Evolutionary conservation across 2,888 invertebrate genomes (phyloP).

Genomic region (Hyles lineata): DNA sequence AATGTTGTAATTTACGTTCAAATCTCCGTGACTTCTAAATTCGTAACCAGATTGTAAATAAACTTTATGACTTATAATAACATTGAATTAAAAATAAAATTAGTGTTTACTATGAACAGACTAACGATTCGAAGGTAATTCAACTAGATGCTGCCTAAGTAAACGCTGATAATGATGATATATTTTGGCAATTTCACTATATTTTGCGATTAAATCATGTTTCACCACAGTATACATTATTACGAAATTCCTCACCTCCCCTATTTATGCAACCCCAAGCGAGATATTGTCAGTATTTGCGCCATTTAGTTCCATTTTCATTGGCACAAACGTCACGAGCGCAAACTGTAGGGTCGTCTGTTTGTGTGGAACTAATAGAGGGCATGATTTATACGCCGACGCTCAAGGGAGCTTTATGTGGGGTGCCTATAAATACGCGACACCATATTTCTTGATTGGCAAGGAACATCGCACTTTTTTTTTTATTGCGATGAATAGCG

Average conservation of each 20-base stretch:
- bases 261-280: neutral
- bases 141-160: no score
- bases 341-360: slow-evolving; percentile 17
- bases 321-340: slow-evolving; percentile 14
- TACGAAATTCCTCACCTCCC: neutral
- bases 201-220: neutral
- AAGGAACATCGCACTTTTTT: neutral
- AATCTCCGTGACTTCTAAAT: no score
- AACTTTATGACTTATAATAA: no score
- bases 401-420: slow-evolving; percentile 11
- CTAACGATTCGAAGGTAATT: no score
- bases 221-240: neutral
- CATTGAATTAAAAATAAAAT: no score
- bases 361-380: slow-evolving; percentile 12
- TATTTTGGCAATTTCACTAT: neutral
- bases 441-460: neutral
- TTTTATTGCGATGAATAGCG: no score
- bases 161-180: no score
- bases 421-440: neutral
- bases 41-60: no score
- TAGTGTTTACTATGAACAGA: no score
- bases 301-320: slow-evolving; percentile 26
- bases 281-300: slow-evolving; percentile 13
- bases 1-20: no score
- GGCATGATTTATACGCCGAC: slow-evolving; percentile 15